phyloP scores from a whole-genome alignment of 2,888 invertebrate genomes.

The Tholera decimalis region DNA sequence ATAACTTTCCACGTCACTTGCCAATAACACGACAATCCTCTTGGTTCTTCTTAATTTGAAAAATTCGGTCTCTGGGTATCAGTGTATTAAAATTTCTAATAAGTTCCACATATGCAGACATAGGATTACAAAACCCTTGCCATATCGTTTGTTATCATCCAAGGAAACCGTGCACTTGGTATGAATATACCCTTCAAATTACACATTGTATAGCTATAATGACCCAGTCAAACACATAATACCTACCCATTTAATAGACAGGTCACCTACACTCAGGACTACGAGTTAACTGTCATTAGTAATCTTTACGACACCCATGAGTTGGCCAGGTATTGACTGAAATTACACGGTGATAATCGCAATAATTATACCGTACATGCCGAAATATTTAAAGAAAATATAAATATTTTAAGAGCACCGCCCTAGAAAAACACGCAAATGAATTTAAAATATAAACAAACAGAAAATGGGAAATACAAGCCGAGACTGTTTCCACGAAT shows the following conservation, averaged over 20 bases:
- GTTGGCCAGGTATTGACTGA: neutral
- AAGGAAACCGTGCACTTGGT: too few species aligned
- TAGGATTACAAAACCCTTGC: too few species aligned
- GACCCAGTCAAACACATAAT: conserved; percentile 5
- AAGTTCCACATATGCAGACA: too few species aligned
- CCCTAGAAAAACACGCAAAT: neutral
- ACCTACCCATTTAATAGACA: conserved; percentile 4
- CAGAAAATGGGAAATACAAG: conserved; percentile 11
- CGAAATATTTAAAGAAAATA: neutral
- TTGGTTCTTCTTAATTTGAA: too few species aligned
- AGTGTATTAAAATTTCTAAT: too few species aligned
- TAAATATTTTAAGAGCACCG: neutral
- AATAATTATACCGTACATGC: conserved; percentile 18
- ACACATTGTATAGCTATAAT: too few species aligned
- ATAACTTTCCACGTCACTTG: too few species aligned
- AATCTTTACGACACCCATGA: conserved; percentile 16
- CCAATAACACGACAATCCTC: too few species aligned
- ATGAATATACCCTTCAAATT: too few species aligned
- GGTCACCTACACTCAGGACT: neutral
- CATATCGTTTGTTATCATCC: too few species aligned
- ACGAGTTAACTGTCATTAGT: neutral
- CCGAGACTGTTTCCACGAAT: neutral
- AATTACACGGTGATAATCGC: conserved; percentile 14
- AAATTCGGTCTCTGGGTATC: too few species aligned
- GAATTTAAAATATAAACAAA: neutral